A percentile compares a stretch with the other conserved stretches of the same genome.
phyloP scores from a whole-genome alignment of 2,113 vertebrate species.

The Lophura nycthemera region DNA sequence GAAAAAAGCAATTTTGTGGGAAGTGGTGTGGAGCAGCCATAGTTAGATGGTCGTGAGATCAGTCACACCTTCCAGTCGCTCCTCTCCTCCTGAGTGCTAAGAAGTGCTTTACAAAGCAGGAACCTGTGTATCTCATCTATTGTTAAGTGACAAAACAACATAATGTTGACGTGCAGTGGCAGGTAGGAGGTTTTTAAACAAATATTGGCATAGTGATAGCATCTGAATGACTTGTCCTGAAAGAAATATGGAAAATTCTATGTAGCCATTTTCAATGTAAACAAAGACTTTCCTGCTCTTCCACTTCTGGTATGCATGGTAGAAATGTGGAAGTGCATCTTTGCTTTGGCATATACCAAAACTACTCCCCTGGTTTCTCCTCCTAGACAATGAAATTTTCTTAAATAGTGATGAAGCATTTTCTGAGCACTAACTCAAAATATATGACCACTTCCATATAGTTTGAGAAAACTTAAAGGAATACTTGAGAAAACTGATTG shows the following conservation, averaged over 20 bases:
- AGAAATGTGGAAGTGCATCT: neutral
- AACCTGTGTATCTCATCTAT: neutral
- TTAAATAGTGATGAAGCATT: neutral
- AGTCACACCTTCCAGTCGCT: neutral
- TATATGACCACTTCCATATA: neutral
- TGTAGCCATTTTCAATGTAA: neutral
- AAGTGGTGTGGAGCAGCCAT: fast-evolving
- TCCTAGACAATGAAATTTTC: neutral
- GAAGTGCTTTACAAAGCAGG: neutral
- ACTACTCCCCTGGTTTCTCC: neutral
- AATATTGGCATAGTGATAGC: neutral
- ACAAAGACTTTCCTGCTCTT: neutral
- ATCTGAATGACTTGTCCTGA: neutral
- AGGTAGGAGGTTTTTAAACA: neutral
- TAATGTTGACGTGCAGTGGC: neutral
- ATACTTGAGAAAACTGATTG: neutral
- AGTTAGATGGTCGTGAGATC: neutral
- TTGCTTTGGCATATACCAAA: neutral
- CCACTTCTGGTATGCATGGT: neutral
- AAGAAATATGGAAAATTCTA: neutral
- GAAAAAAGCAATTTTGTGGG: neutral
- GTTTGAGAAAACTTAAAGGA: neutral
- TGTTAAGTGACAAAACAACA: neutral
- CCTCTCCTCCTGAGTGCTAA: neutral
- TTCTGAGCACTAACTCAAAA: neutral